Percentiles rank a stretch among this genome's conserved stretches.
Evolutionary conservation across 2,888 invertebrate genomes (phyloP).

Genomic region (Mythimna ferrago): DNA sequence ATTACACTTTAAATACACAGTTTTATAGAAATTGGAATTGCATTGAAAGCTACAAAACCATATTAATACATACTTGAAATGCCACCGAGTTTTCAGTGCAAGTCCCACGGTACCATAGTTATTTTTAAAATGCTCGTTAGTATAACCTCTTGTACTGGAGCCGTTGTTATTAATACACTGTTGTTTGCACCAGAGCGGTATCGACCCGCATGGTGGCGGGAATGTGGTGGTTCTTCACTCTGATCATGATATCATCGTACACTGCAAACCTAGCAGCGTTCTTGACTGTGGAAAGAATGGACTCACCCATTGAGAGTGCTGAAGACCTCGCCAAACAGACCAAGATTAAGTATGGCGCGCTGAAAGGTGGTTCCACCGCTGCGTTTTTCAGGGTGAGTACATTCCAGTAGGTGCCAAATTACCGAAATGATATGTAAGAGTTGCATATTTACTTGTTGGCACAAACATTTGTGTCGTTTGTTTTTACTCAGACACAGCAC

Average conservation of each 20-base stretch:
- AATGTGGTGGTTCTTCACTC: conserved; percentile 98
- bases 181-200: conserved; percentile 92
- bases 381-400: conserved; percentile 97
- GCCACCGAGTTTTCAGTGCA: conserved; percentile 31
- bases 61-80: conserved; percentile 13
- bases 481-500: conserved; percentile 7
- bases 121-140: conserved; percentile 44
- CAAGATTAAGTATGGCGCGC: conserved; percentile 98
- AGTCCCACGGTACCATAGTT: conserved; percentile 27
- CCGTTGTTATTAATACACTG: conserved; percentile 43
- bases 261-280: conserved; percentile 99
- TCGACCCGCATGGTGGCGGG: conserved; percentile 97
- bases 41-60: conserved; percentile 29
- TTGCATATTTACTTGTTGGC: conserved; percentile 39
- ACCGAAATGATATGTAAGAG: conserved; percentile 15
- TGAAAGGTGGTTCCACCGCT: conserved; percentile 98
- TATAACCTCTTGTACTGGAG: conserved; percentile 10
- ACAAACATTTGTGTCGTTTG: conserved; percentile 3
- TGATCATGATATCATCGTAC: conserved; percentile 99
- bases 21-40: conserved; percentile 29
- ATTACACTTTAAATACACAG: conserved; percentile 31
- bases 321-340: conserved; percentile 99
- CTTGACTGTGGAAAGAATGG: conserved; percentile 97
- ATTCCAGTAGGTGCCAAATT: conserved; percentile 31
- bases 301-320: conserved; percentile 98